Percentiles rank a stretch among this genome's conserved stretches.
phyloP scores from a whole-genome alignment of 2,797 vertebrate genomes.

The Leuciscus waleckii region DNA sequence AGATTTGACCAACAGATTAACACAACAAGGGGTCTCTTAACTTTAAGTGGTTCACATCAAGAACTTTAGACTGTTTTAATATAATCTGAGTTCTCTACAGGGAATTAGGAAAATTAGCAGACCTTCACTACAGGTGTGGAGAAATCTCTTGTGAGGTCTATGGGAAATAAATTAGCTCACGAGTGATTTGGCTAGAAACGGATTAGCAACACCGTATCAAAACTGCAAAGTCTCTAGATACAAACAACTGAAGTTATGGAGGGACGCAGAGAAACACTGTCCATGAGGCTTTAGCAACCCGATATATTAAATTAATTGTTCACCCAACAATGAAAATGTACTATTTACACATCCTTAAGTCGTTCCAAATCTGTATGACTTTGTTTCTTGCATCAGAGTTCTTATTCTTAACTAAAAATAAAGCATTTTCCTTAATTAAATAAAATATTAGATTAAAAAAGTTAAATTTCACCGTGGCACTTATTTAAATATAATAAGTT shows the following conservation, averaged over 20 bases:
- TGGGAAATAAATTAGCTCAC: slow-evolving; percentile 35
- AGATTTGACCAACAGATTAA: background rate
- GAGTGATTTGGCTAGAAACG: background rate
- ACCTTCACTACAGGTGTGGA: slow-evolving; percentile 33
- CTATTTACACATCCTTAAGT: background rate
- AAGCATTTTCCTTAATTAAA: background rate
- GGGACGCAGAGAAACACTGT: background rate
- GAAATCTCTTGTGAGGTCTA: slow-evolving; percentile 21
- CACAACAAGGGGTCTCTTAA: slow-evolving; percentile 28
- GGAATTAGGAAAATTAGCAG: slow-evolving; percentile 25
- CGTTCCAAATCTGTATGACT: background rate
- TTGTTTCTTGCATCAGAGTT: background rate
- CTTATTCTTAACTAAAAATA: background rate
- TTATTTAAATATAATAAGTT: too few relatives aligned
- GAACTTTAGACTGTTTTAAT: slow-evolving; percentile 19
- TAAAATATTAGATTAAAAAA: background rate
- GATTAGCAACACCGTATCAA: slow-evolving; percentile 9
- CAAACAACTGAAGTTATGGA: slow-evolving; percentile 5
- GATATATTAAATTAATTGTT: background rate
- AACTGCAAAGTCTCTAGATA: slow-evolving; percentile 2
- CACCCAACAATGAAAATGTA: background rate
- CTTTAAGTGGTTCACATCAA: slow-evolving; percentile 25
- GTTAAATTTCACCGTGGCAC: background rate
- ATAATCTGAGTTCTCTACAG: slow-evolving; percentile 2
- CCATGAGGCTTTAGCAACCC: background rate